Base-by-base conservation (phyloP, 2,888 invertebrate genomes). In the Zonitis immaculata region DNA sequence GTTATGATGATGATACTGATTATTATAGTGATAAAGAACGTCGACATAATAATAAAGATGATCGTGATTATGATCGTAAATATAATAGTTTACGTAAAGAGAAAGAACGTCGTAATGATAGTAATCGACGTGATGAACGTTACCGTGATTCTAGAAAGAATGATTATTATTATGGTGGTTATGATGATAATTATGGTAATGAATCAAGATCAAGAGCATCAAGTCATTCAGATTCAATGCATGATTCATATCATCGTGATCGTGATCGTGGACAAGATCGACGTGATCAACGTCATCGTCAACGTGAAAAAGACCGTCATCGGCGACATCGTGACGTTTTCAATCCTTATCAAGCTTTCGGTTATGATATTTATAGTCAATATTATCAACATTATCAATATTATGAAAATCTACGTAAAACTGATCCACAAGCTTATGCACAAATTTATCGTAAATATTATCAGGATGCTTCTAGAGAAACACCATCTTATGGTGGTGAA, bases 401-500 rank as follows among this genome's bases (percentile, higher is more conserved):
- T 77, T 86, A 88, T 71, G 88, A 89, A 75, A 88, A 87, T 71
- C 78, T 91, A 72, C 82, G 89, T 4, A 80, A 84, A 53, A 84
- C 83, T 44, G 86, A 91, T 80, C 91, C 91, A 18, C 85, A 85
- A 66, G 87, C 87, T 20, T 91, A 91, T 77, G 81, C 87, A 59
- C 85, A 84, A 68, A 83, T 88, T 80, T 91, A 90, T 77, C 81
- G 86, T 67, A 87, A 87, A 72, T 87, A 88, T 69, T 83, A 76
- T 52, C 73, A 75, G 49, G 73, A 73, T 57, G 66, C 63, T 1
- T 56, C 70, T 3, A 64, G 69, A 5, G 65, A 67, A 27, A 54
- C 60, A 46, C 65, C 67, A 27, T 63, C 62, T 35, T 73, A 66
- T 54, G 71, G 69, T 52, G 76, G 78, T 8, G 88, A 87, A 65